phyloP scores from a whole-genome alignment of 1,140 invertebrate genomes.

The Anastrepha obliqua region DNA sequence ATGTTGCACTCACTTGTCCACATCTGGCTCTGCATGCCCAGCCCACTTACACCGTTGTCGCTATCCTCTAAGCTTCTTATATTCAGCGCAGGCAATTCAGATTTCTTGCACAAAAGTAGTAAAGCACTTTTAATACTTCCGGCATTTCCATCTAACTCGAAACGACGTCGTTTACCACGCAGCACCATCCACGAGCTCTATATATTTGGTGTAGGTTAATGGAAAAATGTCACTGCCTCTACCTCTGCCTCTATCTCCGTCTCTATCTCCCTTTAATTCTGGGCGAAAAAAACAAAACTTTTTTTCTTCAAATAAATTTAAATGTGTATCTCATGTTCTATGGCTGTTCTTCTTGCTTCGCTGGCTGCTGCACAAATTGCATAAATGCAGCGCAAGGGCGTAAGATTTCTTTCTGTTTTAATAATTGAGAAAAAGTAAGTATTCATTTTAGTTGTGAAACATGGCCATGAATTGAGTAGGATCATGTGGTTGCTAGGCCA shows the following conservation, averaged over 20 bases:
- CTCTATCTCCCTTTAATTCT: background rate
- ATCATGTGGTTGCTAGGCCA: background rate
- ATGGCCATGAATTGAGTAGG: background rate
- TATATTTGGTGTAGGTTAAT: background rate
- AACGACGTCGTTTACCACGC: background rate
- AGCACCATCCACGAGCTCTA: background rate
- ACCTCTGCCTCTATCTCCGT: background rate
- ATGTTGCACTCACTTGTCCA: background rate
- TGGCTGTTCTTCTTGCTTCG: background rate
- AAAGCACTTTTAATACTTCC: conserved; percentile 48
- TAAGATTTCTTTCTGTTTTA: background rate
- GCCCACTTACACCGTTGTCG: background rate
- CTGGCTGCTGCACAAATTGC: conserved; percentile 31
- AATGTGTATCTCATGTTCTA: conserved; percentile 32
- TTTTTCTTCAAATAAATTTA: conserved; percentile 28
- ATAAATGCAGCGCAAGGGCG: background rate
- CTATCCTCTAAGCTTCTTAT: conserved; percentile 35
- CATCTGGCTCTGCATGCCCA: background rate
- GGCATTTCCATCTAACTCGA: conserved; percentile 38
- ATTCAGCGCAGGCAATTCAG: conserved; percentile 33
- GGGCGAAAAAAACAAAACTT: background rate
- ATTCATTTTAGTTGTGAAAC: background rate
- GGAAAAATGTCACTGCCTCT: conserved; percentile 8
- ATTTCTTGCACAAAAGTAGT: conserved; percentile 45
- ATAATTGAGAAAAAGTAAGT: background rate